Evolutionary conservation across 2,888 invertebrate species (phyloP), one percentile per base, ranked within the genome.

Genomic region (Folsomia manolachei): DNA sequence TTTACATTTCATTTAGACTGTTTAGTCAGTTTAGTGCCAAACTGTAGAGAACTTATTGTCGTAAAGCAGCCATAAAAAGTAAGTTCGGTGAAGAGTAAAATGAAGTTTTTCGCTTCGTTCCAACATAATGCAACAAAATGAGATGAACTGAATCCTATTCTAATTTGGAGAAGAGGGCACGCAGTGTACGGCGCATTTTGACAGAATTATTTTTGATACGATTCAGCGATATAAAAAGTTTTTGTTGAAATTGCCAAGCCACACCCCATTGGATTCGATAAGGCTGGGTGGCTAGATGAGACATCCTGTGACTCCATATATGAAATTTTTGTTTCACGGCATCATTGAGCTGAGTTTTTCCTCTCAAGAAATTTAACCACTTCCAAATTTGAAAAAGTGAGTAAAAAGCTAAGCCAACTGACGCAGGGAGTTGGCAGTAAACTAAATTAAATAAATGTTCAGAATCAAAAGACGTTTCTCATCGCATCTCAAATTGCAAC

Each of bases 1-100:
- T 56, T 56, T 56, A 56, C 56, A 56, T 56, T 56, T 56, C 56
- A 56, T 56, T 56, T 56, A 56, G 56, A 56, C 56, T 56, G 56
- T 56, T 56, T 56, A 56, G 56, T 56, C 56, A 56, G 56, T 56
- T 56, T 56, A 56, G 56, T 56, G 56, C 56, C 56, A 56, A 56
- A 56, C 56, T 56, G 56, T 7, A 56, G 56, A 56, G 56, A 56
- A 56, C 56, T 56, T 56, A 56, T 56, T 56, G 56, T 56, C 56
- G 56, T 56, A 56, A 56, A 56, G n/a, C 56, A 7, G 21, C 56
- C 56, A 56, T 56, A 56, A 56, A 56, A 56, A 56, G 56, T 56
- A 56, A 56, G 56, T 56, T 56, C n/a, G 56, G 56, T 56, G 56
- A 51, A 51, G 51, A 56, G 56, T 56, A 21, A 56, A 56, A 7